Evolutionary conservation across 1,140 invertebrate species (phyloP), one percentile per base, ranked within the genome.

Genomic region (Sarcophaga peregrina): DNA sequence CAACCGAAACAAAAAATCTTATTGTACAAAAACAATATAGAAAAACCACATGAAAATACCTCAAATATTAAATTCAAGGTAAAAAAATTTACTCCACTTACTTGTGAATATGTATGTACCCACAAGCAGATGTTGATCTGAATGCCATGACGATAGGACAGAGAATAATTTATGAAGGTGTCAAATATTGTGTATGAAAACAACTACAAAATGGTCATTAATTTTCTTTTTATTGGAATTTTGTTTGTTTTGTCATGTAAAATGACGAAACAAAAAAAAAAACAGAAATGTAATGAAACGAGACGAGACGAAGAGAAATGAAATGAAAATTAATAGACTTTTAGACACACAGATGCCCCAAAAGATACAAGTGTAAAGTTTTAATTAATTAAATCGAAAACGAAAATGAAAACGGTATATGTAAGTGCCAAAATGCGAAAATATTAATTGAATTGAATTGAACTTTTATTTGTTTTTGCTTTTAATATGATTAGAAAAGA

Each of bases 271-370:
- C 25, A 37, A 37, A 37, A 37, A 37, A 37, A 1, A 37, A 4
- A 15, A 58, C 15, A 15, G n/a, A 58, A 58, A 58, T 13, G 25
- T 2, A 37, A 37, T 4, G 25, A 37, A 4, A 37, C 25, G 25
- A 37, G 25, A 37, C 25, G 4, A 37, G 25, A 37, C 4, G 25
- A 37, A 37, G 25, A 37, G 25, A 37, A 37, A 37, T 37, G 25
- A 58, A 58, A 58, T 58, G 54, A 58, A 58, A 58, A 58, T 58
- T 58, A 58, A 58, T 58, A 58, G 54, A 58, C n/a, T 58, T 58
- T 58, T 58, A 58, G 54, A 58, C 54, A 58, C n/a, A 37, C 25
- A 37, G 25, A 37, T 37, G 25, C 1, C 25, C 25, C 25, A 37
- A 37, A 15, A 58, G n/a, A n/a, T 58, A n/a, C n/a, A 58, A 13